Evolutionary conservation across 64 coral and sea anemone genomes (phyloP), one percentile per base, ranked within the genome.

Genomic region (Actinia tenebrosa): DNA sequence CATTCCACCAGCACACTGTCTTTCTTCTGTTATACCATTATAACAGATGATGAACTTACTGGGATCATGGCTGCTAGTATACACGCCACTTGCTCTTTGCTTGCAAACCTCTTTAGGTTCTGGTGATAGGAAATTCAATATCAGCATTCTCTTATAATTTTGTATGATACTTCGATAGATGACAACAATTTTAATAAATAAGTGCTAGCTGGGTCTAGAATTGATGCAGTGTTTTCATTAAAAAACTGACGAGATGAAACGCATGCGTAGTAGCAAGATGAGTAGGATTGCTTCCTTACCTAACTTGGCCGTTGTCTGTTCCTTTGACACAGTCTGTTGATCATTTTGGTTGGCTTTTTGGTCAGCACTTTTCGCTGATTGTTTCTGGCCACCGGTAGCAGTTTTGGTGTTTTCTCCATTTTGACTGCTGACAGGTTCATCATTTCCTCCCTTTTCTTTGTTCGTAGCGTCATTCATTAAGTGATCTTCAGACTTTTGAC

Each of bases 21-120:
- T 89, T 58, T 92, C 84, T 60, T 92, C 91, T 43, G 84, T 83
- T 53, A 79, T 54, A 4, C 94, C 87, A 54, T 92, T 92, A 45
- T 60, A 87, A 60, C 94, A 95, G 26, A 95, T 63, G 8, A 95
- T 52, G 42, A 89, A 92, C 52, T 62, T 92, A 72, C 85, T 95
- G 7, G 55, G 87, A 37, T 89, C 85, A 71, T 86, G 81, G 14
- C 87, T 80, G 27, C 83, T 87, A 42, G 64, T 53, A 25, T 89
- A 89, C 45, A 89, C 69, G 13, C 94, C 94, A 53, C 87, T 95
- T 61, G 78, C 44, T 55, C 84, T 95, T 78, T 80, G 80, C 45
- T 83, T 92, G 52, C 94, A 95, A 45, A 91, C 8, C 0, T 81
- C 43, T 44, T 81, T 47, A 37, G 79, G 79, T 20, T 81, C 79